Percentiles rank a stretch among this genome's conserved stretches.
Conservation (phyloP, 1,140 invertebrate genomes). For the Druon quercuslanigerum region DNA sequence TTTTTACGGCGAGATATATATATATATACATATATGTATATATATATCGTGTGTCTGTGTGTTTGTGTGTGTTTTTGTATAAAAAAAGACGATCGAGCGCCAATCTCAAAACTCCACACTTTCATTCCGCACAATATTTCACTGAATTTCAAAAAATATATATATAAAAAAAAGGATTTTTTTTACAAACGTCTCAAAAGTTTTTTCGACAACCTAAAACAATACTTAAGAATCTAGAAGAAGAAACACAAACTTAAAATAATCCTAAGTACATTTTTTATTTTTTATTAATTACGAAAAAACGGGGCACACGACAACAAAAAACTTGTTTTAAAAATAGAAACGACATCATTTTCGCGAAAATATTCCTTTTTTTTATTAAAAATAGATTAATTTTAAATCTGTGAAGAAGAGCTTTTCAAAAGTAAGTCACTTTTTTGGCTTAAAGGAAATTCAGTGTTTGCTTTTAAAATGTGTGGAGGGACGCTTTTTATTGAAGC, state of each 20-base stretch:
- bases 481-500: neutral
- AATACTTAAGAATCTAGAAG: too few relatives aligned
- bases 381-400: neutral
- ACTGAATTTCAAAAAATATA: too few relatives aligned
- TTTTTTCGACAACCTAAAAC: neutral
- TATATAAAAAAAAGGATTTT: neutral
- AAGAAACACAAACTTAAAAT: too few relatives aligned
- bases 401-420: neutral
- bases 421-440: neutral
- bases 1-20: constrained; percentile 51
- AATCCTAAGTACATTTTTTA: neutral
- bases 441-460: constrained; percentile 18
- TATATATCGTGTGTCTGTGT: neutral
- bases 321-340: constrained; percentile 10
- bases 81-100: constrained; percentile 20
- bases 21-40: neutral
- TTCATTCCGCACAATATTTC: neutral
- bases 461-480: constrained; percentile 14
- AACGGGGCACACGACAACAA: constrained; percentile 3
- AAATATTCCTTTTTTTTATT: neutral
- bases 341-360: neutral
- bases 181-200: constrained; percentile 1
- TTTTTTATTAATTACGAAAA: constrained; percentile 2
- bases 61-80: too few relatives aligned
- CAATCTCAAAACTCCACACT: constrained; percentile 4